Evolutionary conservation across 2,888 invertebrate genomes (phyloP), one percentile per base, ranked within the genome.

Genomic region (Acrobeloides nanus): DNA sequence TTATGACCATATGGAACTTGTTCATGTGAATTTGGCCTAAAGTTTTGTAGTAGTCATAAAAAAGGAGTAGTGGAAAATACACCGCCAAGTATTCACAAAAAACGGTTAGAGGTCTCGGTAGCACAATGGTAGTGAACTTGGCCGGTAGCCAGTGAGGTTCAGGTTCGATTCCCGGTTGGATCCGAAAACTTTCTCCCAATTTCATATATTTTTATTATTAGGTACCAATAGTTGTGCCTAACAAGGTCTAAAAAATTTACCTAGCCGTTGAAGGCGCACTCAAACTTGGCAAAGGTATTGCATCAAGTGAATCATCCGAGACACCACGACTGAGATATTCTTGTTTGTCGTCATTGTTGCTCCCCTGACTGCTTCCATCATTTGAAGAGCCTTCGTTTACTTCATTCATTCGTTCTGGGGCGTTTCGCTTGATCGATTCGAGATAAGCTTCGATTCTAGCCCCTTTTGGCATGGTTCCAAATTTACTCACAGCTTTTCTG

Each of bases 401-500:
- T n/a, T n/a, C n/a, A n/a, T n/a, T n/a, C n/a, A n/a, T n/a, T 29
- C 31, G 23, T n/a, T 47, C 46, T n/a, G 53, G 41, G 0, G 26
- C 27, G 26, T 41, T 35, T 17, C 51, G 46, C 32, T 64, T 55
- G 70, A 95, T 80, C 4, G 90, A 90, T 76, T 93, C 92, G 45
- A 95, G 78, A 76, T 89, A 95, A 5, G 92, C 93, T 25, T 92
- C 92, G 65, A 95, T 93, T 59, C 93, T 82, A 8, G 89, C 89
- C 38, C 87, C 90, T 77, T 93, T 95, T 0, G 95, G 95, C 70
- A 95, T 79, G 8, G 95, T 95, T 17, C 95, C 95, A 75, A 92
- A 93, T 23, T 90, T 82, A 76, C 88, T 90, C 20, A 90, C 89
- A 44, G 89, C 90, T 55, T 68, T 61, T 26, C 62, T 49, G 6